Evolutionary conservation across 2,113 vertebrate genomes (phyloP), one percentile per base, ranked within the genome.

Genomic region (Donacobius atricapilla): DNA sequence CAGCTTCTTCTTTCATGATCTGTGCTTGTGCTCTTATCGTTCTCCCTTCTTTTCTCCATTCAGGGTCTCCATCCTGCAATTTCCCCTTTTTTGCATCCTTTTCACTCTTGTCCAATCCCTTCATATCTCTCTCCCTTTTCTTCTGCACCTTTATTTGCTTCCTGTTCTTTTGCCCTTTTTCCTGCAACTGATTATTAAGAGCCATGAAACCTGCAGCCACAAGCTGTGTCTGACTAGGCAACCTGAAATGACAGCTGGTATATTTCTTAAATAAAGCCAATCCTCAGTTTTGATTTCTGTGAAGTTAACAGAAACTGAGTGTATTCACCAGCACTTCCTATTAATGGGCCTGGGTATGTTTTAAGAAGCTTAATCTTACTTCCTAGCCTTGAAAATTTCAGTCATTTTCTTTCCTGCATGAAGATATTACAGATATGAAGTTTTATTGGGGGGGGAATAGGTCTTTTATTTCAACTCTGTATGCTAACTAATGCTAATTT

Each of bases 31-130:
- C 45, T 80, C 70, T 77, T 69, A 83, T 65, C 37, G 93, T 93
- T 85, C 85, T 87, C 50, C 70, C 79, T 94, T 95, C 82, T 94
- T 53, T 70, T 94, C 54, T 28, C 51, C 66, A 50, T 88, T 96
- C 85, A 94, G 4, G 3, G 42, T 85, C 58, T 66, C 54, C 45
- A 93, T 69, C 54, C 44, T 39, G 68, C 33, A 77, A 66, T 93
- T 88, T 77, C 54, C 47, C 45, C 25, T 69, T 83, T 83, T 66
- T 42, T 4, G 0, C 35, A n/a, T 45, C 63, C 16, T 88, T 93
- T 93, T 76, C 0, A 0, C 47, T 82, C 48, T 57, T 79, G 35
- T 22, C 51, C 72, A 60, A 14, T 18, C 16, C 58, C 24, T 88
- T 76, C 39, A 30, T 35, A 30, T 66, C n/a, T 70, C 22, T 71